These are phyloP conservation scores for Salticus scenicus DNA, from an alignment of 2,888 invertebrate species.

Conservation along the genomic window DNA sequence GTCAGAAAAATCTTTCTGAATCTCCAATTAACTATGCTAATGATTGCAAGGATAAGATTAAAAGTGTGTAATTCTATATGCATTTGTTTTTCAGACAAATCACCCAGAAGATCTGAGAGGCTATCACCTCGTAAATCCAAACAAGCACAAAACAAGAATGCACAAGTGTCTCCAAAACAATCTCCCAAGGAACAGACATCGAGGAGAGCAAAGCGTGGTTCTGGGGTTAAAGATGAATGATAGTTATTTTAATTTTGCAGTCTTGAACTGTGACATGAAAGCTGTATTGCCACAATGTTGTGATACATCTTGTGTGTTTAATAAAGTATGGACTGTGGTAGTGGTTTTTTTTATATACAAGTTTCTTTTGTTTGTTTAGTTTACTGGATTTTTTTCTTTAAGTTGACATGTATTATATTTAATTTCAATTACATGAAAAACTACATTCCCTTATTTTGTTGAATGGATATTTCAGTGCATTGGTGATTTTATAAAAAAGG, in stretches of 20 bases:
- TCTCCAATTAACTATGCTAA: too few species aligned
- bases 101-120: conserved; percentile 34
- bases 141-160: conserved; percentile 20
- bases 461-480: too few species aligned
- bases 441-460: too few species aligned
- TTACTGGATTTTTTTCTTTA: too few species aligned
- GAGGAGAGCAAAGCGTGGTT: conserved; percentile 44
- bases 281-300: conserved; percentile 23
- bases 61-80: too few species aligned
- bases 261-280: neutral
- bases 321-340: conserved; percentile 33
- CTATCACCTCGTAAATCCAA: conserved; percentile 34
- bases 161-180: conserved; percentile 32
- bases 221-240: conserved; percentile 32
- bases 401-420: too few species aligned
- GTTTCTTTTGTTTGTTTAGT: too few species aligned
- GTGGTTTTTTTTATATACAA: conserved; percentile 17
- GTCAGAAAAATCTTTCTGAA: too few species aligned
- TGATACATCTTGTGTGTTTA: conserved; percentile 30
- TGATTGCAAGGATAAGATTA: too few species aligned
- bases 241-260: conserved; percentile 17
- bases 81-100: conserved; percentile 29
- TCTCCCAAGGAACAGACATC: conserved; percentile 33
- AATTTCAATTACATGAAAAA: too few species aligned
- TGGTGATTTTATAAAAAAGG: too few species aligned